A percentile compares a stretch with the other conserved stretches of the same genome.
phyloP scores from a whole-genome alignment of 2,797 vertebrate species.

The Sardinella longiceps region DNA sequence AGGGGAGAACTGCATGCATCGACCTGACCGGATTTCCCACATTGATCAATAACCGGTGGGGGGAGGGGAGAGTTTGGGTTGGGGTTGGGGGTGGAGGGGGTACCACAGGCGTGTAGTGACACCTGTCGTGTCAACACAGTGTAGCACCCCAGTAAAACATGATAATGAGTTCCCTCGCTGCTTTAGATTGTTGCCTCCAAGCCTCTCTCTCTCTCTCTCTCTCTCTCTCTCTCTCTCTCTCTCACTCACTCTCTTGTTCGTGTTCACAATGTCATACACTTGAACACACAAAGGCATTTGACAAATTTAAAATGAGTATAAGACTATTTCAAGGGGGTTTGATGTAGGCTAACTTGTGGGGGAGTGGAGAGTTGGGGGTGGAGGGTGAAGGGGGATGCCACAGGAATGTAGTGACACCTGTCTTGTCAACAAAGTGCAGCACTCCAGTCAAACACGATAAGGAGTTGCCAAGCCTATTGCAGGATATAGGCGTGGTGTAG shows the following conservation, averaged over 20 bases:
- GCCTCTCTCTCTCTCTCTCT: no score
- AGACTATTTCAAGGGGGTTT: no score
- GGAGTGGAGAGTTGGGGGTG: not conserved
- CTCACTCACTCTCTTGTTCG: no score
- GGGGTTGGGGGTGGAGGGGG: not conserved
- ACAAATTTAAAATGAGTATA: no score
- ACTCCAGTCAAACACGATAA: not conserved
- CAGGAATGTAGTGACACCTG: not conserved
- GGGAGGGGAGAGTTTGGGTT: not conserved
- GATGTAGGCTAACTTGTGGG: no score
- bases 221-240: no score
- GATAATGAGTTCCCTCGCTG: not conserved
- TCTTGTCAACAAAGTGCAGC: not conserved
- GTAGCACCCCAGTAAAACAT: not conserved
- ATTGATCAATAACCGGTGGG: not conserved
- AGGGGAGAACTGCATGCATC: not conserved
- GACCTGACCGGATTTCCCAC: slow-evolving; percentile 6
- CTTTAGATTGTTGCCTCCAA: not conserved
- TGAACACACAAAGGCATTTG: no score
- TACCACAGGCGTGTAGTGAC: not conserved
- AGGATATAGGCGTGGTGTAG: not conserved
- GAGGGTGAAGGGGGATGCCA: not conserved
- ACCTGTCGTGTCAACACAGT: not conserved
- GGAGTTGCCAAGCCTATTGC: not conserved
- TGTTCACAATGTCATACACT: no score